Base-by-base conservation (phyloP, 2,797 vertebrate genomes). In the Pseudotriccus pelzelni region DNA sequence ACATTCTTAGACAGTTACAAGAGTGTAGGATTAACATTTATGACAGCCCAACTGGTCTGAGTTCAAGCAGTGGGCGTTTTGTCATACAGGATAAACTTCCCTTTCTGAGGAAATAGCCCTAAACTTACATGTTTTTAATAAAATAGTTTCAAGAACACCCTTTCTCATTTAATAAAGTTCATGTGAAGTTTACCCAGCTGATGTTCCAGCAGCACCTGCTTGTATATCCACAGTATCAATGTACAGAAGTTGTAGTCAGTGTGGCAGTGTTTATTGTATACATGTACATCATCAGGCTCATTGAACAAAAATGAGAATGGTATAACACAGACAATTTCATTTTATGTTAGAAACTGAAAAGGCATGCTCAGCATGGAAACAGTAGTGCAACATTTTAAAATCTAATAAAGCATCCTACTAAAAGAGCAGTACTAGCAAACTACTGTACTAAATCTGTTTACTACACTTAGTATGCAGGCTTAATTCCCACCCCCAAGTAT, bases 211-310 rank as follows among this genome's bases (percentile, higher is more conserved):
- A 85, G 56, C 27, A 56, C 28, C 36, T 79, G 44, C 41, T 44
- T 67, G 23, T 55, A 12, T 8, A 4, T 12, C 36, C 7, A 4
- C 7, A 6, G 30, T 23, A 52, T 59, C 56, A 24, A 63, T 23
- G 0, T 23, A 17, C 12, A n/a, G 22, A 41, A 50, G 7, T 22
- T 69, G 15, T 14, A 56, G 50, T 87, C 49, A n/a, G 67, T 62
- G 75, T 92, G 93, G 77, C 90, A 92, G 74, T n/a, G 87, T 96
- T 96, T 97, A 96, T 96, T 94, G 24, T 53, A 27, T 32, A 68
- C 21, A 1, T 23, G 32, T 87, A 82, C n/a, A 70, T 55, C 69
- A 22, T 89, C 36, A 46, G 55, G 58, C 53, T 88, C 41, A 79
- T 5, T 53, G 70, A 93, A 73, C 74, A 92, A 73, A 92, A 86